Evolutionary conservation across 1,140 invertebrate species (phyloP).

Genomic region (Trichogramma pretiosum): DNA sequence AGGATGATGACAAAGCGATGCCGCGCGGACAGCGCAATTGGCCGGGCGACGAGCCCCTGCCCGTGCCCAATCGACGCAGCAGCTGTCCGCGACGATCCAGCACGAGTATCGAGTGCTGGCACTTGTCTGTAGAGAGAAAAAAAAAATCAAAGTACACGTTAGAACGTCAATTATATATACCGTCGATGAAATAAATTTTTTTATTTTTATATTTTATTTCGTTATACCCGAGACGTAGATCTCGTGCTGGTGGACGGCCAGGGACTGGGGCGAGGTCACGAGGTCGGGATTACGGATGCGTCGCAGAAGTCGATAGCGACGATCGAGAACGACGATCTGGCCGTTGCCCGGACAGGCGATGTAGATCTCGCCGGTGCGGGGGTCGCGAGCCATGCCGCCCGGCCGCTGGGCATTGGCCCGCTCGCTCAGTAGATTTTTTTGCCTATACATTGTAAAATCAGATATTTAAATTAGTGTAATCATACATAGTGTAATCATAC

Average conservation of each 20-base stretch:
- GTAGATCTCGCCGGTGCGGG: slow-evolving; percentile 50
- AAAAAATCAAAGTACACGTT: neutral
- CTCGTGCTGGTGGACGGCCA: slow-evolving; percentile 57
- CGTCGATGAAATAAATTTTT: no score
- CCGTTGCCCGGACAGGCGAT: slow-evolving; percentile 51
- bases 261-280: slow-evolving; percentile 59
- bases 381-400: slow-evolving; percentile 49
- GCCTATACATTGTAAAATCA: no score
- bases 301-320: slow-evolving; percentile 45
- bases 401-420: slow-evolving; percentile 51
- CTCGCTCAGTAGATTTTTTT: no score
- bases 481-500: no score
- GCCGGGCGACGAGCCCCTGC: slow-evolving; percentile 51
- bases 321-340: slow-evolving; percentile 50
- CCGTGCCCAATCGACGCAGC: slow-evolving; percentile 50
- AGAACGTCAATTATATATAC: no score
- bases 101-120: slow-evolving; percentile 68
- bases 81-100: slow-evolving; percentile 56
- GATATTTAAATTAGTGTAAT: no score
- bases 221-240: slow-evolving; percentile 53
- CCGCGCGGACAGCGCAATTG: slow-evolving; percentile 65
- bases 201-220: no score
- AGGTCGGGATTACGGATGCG: slow-evolving; percentile 47
- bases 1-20: slow-evolving; percentile 51
- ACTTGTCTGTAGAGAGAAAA: slow-evolving; percentile 48